Percentiles rank a stretch among this genome's conserved stretches.
These are phyloP conservation scores for Atta cephalotes DNA, from an alignment of 1,140 invertebrate genomes.

Conservation along the genomic window DNA sequence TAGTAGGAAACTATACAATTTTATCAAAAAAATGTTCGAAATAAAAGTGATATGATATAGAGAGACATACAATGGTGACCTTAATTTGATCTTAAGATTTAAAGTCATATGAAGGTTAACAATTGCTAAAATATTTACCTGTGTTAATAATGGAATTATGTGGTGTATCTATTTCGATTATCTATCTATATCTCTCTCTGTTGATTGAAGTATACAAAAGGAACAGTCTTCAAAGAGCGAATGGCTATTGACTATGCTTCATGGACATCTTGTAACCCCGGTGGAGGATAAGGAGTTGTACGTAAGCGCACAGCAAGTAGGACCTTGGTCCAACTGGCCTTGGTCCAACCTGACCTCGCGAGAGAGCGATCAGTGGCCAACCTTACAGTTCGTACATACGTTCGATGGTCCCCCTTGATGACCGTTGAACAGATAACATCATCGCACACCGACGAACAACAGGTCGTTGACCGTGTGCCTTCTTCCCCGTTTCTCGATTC, in stretches of 20 bases:
- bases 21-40: too few relatives aligned
- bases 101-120: too few relatives aligned
- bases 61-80: too few relatives aligned
- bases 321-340: conserved; percentile 69
- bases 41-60: too few relatives aligned
- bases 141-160: too few relatives aligned
- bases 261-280: conserved; percentile 1
- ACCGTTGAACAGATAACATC: conserved; percentile 49
- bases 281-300: conserved; percentile 34
- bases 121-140: too few relatives aligned
- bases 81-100: too few relatives aligned
- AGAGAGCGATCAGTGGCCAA: conserved; percentile 64
- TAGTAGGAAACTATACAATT: too few relatives aligned
- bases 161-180: background rate
- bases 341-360: conserved; percentile 81
- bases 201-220: conserved; percentile 32
- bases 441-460: background rate
- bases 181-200: background rate
- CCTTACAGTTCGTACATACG: conserved; percentile 54
- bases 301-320: conserved; percentile 71
- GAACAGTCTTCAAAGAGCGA: conserved; percentile 58
- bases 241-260: conserved; percentile 47
- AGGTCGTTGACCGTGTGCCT: conserved; percentile 56
- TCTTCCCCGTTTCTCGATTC: conserved; percentile 38
- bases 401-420: conserved; percentile 51